These are phyloP conservation scores for Origma solitaria DNA, from an alignment of 2,113 vertebrate genomes.

Conservation along the genomic window DNA sequence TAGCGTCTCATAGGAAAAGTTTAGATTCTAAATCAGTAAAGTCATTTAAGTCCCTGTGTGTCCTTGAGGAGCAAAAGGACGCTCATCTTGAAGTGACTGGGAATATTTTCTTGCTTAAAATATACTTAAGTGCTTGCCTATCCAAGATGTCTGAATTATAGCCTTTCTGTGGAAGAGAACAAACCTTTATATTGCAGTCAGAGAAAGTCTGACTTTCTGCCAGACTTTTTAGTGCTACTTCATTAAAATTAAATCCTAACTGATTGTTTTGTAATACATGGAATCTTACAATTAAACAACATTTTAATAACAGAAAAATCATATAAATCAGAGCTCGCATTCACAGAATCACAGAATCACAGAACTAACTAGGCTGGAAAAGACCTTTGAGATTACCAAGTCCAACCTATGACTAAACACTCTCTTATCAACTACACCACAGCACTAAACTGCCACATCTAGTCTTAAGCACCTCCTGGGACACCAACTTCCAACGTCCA, in stretches of 20 bases:
- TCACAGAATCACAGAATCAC: background rate
- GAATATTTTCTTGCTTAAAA: background rate
- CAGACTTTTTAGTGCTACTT: background rate
- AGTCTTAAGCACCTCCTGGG: background rate
- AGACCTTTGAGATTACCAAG: background rate
- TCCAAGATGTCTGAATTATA: background rate
- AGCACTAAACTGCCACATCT: background rate
- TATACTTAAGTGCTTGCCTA: background rate
- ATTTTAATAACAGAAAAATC: background rate
- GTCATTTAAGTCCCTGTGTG: background rate
- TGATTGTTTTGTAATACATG: background rate
- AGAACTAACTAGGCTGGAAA: background rate
- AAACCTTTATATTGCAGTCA: background rate
- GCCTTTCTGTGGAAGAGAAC: background rate
- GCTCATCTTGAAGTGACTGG: background rate
- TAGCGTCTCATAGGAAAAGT: background rate
- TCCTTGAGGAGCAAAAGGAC: background rate
- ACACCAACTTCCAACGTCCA: background rate
- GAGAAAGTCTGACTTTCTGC: background rate
- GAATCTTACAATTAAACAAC: background rate
- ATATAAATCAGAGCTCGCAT: background rate
- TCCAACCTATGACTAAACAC: background rate
- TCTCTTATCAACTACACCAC: background rate
- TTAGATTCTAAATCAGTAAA: background rate
- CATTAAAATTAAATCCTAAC: background rate